A percentile compares a stretch with the other conserved stretches of the same genome.
Evolutionary conservation across 2,797 vertebrate species (phyloP).

Genomic region (Euphonia xanthogaster): DNA sequence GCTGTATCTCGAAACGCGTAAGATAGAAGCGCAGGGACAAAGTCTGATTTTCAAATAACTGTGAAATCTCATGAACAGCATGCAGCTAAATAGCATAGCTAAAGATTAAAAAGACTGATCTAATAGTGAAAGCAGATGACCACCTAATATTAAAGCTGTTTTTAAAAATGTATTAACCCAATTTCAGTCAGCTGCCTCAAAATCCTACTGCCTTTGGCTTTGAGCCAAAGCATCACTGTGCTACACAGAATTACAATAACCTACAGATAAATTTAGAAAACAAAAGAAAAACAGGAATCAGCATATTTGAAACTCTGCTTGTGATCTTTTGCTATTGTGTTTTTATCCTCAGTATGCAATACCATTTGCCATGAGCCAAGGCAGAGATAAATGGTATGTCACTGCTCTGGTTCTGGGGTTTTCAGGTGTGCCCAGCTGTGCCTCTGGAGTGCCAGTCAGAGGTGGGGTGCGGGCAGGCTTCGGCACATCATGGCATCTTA

Average conservation of each 20-base stretch:
- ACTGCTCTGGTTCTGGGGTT: background rate
- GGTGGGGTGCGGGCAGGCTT: background rate
- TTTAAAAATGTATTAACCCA: constrained; percentile 17
- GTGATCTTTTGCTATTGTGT: background rate
- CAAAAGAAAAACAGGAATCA: background rate
- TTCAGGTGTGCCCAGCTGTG: constrained; percentile 1
- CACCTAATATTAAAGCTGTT: constrained; percentile 12
- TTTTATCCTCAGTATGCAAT: background rate
- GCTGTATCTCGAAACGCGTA: background rate
- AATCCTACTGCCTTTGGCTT: background rate
- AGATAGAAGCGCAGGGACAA: background rate
- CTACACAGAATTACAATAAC: background rate
- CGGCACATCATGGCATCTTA: background rate
- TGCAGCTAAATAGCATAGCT: background rate
- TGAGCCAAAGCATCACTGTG: background rate
- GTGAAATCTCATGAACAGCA: background rate
- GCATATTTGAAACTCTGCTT: background rate
- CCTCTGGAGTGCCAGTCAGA: background rate
- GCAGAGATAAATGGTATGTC: rapidly evolving
- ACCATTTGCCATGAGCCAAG: background rate
- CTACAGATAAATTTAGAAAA: background rate
- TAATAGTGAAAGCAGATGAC: background rate
- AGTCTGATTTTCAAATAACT: background rate
- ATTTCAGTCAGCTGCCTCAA: background rate
- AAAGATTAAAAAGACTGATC: background rate